A percentile compares a stretch with the other conserved stretches of the same genome.
phyloP scores from a whole-genome alignment of 2,113 vertebrate genomes.

The Silurus asotus region DNA sequence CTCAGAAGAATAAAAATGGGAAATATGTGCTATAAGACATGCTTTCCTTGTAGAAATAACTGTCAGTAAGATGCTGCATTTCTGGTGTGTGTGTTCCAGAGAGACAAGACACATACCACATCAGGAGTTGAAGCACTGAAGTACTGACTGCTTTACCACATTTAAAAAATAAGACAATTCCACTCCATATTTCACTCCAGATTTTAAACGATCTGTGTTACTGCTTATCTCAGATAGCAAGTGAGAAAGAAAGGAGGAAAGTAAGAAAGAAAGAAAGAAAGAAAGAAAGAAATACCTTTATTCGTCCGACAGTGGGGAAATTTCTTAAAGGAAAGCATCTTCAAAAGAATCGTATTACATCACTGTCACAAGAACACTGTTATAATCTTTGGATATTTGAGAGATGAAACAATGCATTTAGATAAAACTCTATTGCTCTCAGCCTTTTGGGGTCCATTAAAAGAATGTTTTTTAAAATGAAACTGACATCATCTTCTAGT shows the following conservation, averaged over 20 bases:
- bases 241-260: slow-evolving; percentile 17
- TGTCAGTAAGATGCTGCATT: neutral
- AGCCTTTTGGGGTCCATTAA: slow-evolving; percentile 30
- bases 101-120: neutral
- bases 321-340: neutral
- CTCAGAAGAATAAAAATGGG: neutral
- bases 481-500: slow-evolving; percentile 34
- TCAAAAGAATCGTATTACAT: slow-evolving; percentile 16
- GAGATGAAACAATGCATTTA: slow-evolving; percentile 30
- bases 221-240: slow-evolving; percentile 25
- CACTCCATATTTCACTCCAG: slow-evolving; percentile 9
- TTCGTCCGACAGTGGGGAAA: too few relatives aligned
- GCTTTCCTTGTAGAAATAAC: neutral
- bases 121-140: neutral
- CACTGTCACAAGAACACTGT: slow-evolving; percentile 31
- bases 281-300: neutral
- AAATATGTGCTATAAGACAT: neutral
- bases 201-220: slow-evolving; percentile 5
- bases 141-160: slow-evolving; percentile 11
- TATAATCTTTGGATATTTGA: slow-evolving; percentile 47
- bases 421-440: slow-evolving; percentile 42
- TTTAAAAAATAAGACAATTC: slow-evolving; percentile 46
- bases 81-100: neutral
- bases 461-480: slow-evolving; percentile 37
- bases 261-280: slow-evolving; percentile 31